Conservation (phyloP, 2,888 invertebrate species). For the Andrena marginata region DNA sequence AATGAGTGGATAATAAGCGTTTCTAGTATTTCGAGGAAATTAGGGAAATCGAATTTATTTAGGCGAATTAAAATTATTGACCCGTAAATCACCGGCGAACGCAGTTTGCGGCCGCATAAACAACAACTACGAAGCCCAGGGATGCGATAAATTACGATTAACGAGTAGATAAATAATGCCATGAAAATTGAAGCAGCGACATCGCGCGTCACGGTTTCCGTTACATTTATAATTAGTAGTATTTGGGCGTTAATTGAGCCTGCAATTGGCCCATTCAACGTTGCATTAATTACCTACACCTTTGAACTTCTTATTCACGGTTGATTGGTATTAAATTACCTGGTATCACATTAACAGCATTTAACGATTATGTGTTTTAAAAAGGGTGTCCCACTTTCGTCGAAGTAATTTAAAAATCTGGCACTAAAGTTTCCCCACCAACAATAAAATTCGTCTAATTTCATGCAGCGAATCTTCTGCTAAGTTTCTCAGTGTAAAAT, state of each 20-base stretch:
- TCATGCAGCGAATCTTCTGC: too few relatives aligned
- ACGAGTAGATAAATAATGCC: conserved; percentile 35
- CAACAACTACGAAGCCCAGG: conserved; percentile 18
- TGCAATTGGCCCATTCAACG: conserved; percentile 10
- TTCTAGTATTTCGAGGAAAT: neutral
- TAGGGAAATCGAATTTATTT: conserved; percentile 31
- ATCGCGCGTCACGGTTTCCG: conserved; percentile 24
- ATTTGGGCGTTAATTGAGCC: neutral
- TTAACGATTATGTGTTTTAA: too few relatives aligned
- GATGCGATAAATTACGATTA: conserved; percentile 41
- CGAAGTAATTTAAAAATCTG: too few relatives aligned
- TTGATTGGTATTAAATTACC: neutral
- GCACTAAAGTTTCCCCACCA: too few relatives aligned
- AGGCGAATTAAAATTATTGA: conserved; percentile 36
- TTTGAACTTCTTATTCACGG: neutral
- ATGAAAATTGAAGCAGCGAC: conserved; percentile 20
- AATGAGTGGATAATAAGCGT: conserved; percentile 19
- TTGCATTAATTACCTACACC: conserved; percentile 8
- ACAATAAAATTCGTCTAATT: too few relatives aligned
- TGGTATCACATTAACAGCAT: neutral
- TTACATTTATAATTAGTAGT: conserved; percentile 25
- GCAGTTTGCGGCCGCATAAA: conserved; percentile 7
- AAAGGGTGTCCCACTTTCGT: too few relatives aligned
- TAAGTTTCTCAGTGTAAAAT: too few relatives aligned
- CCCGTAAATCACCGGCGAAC: conserved; percentile 16